Base-by-base conservation (phyloP, 2,888 invertebrate species). In the Agonopterix arenella region DNA sequence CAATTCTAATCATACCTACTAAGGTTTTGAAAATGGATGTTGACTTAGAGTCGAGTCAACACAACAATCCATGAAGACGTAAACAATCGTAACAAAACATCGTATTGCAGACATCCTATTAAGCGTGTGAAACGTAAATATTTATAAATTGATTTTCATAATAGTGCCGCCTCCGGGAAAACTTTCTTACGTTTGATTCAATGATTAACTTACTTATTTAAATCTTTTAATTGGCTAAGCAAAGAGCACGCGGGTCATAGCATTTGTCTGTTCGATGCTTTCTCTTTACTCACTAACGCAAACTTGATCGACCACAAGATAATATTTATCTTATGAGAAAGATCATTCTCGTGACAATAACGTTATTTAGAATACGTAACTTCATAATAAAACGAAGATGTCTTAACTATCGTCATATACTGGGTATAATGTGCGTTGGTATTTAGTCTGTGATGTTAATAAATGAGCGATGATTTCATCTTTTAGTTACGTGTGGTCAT, bases 161-260 rank as follows among this genome's bases (percentile, higher is more conserved):
- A 59, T 42, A 45, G 51, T 42, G 53, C 50, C 42, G 52, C 51
- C 51, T 51, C 5, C 50, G 53, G 56, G 52, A 53, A 60, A 62
- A 59, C 57, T 60, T 53, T 55, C 50, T 53, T 55, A 50, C 53
- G 53, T 54, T 60, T 28, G 58, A 60, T 60, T 62, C 59, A 57
- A 11, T 11, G 8, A 43, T 43, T 11, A 43, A 11, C 11, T 43
- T 8, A 8, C 57, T 58, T 51, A 60, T 62, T 62, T 55, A 52
- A 61, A 58, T 60, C 53, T 49, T 55, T 51, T 62, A 61, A 61
- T 62, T 61, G 58, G 46, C 57, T 52, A 45, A 60, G 60, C 59
- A 59, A 61, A 58, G 56, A 52, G 45, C 52, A 50, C 44, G 54
- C 51, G 49, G 51, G 52, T 52, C 52, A 51, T 51, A 51, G 52